Conservation (phyloP, 2,797 vertebrate species). For the Aldrovandia affinis region DNA sequence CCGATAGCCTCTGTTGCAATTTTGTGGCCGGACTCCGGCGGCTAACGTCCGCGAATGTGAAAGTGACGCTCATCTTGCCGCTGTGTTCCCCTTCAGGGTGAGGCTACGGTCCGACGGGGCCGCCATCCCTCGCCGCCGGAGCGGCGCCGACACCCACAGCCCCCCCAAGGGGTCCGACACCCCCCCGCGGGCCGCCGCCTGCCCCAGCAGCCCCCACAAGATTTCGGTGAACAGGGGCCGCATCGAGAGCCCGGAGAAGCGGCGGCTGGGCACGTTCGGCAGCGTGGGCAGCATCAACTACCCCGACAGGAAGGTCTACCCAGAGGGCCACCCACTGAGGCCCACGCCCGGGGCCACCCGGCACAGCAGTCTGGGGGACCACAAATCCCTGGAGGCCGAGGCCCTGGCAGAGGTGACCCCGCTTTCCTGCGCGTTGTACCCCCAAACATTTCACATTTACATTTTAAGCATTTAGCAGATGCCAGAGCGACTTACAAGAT, state of each 20-base stretch:
- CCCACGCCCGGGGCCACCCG: constrained; percentile 85
- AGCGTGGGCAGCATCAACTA: constrained; percentile 95
- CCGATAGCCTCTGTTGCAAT: background rate
- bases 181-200: constrained; percentile 90
- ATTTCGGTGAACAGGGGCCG: constrained; percentile 82
- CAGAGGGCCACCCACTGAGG: constrained; percentile 86
- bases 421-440: background rate
- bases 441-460: too few species aligned
- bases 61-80: too few species aligned
- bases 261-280: constrained; percentile 90
- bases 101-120: constrained; percentile 91
- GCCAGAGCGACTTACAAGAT: too few species aligned
- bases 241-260: constrained; percentile 93
- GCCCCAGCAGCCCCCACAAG: constrained; percentile 96
- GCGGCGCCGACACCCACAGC: constrained; percentile 87
- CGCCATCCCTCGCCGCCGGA: constrained; percentile 86
- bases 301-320: constrained; percentile 86
- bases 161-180: constrained; percentile 82
- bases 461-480: too few species aligned
- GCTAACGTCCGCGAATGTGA: too few species aligned
- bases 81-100: constrained; percentile 70
- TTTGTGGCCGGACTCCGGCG: background rate
- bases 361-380: constrained; percentile 97
- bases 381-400: constrained; percentile 93
- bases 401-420: constrained; percentile 88